Evolutionary conservation across 2,888 invertebrate species (phyloP), one percentile per base, ranked within the genome.

Genomic region (Phrixothrix hirtus): DNA sequence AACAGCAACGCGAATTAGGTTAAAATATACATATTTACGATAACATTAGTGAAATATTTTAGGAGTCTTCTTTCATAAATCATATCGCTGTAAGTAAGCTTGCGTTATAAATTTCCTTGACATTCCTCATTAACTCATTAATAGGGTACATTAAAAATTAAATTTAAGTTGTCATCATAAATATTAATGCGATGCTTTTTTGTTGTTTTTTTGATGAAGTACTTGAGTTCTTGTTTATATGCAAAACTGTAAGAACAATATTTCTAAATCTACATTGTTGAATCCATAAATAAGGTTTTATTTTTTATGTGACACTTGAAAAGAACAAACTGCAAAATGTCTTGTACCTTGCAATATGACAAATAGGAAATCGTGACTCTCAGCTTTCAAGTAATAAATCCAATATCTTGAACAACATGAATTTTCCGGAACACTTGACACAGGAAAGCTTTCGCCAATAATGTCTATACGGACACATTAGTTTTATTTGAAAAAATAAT

Each of bases 101-200:
- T 49, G 42, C 42, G 42, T 49, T 49, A 56, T 59, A 59, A 59
- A 59, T 59, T 53, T 54, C 51, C 45, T 42, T 54, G 59, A 56
- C 59, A 44, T 54, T 50, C 39, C 56, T 48, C 55, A 58, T 58
- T 53, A 56, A 56, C 51, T 59, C 56, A 59, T 56, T 59, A 59
- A 59, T 59, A 59, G 56, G 54, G 54, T 53, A 49, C 48, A 48
- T 56, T 58, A 56, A 56, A 56, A 54, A 51, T 59, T 56, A 54
- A 48, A 54, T 51, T 41, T 41, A n/a, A 41, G 44, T 38, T 54
- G 59, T 56, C 56, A 36, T 48, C 56, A 39, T 59, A 59, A 59
- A 59, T 59, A 59, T 59, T 54, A 59, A 56, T n/a, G n/a, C n/a
- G n/a, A n/a, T n/a, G n/a, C 53, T 56, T 55, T 53, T 43, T 49